Conservation (phyloP, 2,113 vertebrate genomes). For the Lepus americanus region DNA sequence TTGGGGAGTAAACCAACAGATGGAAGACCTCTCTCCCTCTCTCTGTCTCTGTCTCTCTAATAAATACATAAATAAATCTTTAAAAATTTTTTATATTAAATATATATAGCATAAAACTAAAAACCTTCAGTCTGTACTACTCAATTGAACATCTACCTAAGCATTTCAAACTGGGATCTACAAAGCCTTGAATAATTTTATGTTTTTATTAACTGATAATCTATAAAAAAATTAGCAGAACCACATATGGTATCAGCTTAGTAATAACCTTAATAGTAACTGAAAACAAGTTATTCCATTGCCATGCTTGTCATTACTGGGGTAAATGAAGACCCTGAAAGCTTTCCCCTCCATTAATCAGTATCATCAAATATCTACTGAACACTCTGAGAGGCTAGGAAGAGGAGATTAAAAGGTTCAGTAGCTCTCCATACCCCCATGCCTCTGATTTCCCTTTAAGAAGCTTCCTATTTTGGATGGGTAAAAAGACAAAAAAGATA, state of each 20-base stretch:
- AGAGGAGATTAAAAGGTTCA: background rate
- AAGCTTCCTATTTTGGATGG: background rate
- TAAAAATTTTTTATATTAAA: background rate
- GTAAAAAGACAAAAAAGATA: slow-evolving; percentile 43
- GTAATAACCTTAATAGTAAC: slow-evolving; percentile 44
- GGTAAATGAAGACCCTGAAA: slow-evolving; percentile 32
- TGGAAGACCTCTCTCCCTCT: no score
- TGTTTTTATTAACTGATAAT: slow-evolving; percentile 39
- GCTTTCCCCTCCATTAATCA: slow-evolving; percentile 8
- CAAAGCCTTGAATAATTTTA: slow-evolving; percentile 18
- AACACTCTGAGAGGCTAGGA: background rate
- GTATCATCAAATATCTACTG: slow-evolving; percentile 19
- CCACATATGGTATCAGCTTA: background rate
- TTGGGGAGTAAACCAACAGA: no score
- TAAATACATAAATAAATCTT: no score
- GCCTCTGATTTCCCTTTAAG: background rate
- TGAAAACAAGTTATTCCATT: slow-evolving; percentile 13
- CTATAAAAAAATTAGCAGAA: slow-evolving; percentile 24
- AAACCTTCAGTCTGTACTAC: slow-evolving; percentile 35
- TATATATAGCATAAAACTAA: background rate
- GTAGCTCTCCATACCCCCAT: background rate
- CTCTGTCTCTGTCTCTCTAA: no score
- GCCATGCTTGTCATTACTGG: slow-evolving; percentile 7
- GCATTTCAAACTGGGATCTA: slow-evolving; percentile 2
- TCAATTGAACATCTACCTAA: slow-evolving; percentile 32